Conservation (phyloP, 2,797 vertebrate species). For the Mormyrus hasselquistii region DNA sequence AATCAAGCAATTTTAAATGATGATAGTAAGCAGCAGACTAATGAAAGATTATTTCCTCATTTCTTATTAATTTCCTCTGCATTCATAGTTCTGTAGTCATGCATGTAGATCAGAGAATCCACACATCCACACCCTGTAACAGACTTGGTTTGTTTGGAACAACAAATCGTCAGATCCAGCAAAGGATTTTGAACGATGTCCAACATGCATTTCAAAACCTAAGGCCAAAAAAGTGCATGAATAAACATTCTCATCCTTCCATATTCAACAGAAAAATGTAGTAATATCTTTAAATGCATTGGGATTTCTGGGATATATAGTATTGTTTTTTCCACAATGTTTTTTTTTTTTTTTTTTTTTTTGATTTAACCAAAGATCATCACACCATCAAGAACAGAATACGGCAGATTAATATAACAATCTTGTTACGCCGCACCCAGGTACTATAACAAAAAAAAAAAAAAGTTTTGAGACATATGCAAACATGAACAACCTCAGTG, state of each 20-base stretch:
- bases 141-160: not conserved
- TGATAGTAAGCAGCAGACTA: not conserved
- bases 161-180: not conserved
- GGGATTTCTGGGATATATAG: not conserved
- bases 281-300: not conserved
- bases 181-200: not conserved
- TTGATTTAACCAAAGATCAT: not conserved
- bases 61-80: not conserved
- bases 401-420: not conserved
- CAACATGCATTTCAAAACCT: not conserved
- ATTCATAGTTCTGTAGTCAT: not conserved
- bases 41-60: not conserved
- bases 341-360: not conserved
- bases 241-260: not conserved
- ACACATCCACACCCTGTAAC: not conserved
- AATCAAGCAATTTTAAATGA: not conserved
- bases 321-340: not conserved
- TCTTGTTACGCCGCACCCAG: not conserved
- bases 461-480: not conserved
- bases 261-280: not conserved
- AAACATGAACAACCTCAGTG: not conserved
- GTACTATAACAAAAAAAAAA: not conserved
- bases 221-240: not conserved
- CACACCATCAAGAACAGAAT: not conserved
- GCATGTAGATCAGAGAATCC: not conserved